phyloP scores from a whole-genome alignment of 2,113 vertebrate genomes.

The Pantherophis guttatus region DNA sequence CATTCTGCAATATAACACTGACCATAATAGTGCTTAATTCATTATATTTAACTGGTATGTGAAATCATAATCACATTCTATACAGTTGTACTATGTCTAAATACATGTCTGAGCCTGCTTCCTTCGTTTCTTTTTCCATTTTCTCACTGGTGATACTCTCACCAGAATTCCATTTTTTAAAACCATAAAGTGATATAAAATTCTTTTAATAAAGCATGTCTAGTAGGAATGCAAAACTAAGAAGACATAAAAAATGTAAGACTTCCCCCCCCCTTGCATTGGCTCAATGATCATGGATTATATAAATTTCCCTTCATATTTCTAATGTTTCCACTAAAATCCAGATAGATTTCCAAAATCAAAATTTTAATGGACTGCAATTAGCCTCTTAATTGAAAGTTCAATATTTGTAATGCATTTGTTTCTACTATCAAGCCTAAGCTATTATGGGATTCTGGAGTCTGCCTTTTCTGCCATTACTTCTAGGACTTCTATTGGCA shows the following conservation, averaged over 20 bases:
- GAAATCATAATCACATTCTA: background rate
- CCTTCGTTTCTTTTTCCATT: background rate
- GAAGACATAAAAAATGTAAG: background rate
- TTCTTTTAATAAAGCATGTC: background rate
- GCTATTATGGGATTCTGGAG: background rate
- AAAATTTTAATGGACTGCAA: background rate
- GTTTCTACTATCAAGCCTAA: background rate
- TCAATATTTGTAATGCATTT: background rate
- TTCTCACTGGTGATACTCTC: background rate
- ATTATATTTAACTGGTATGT: background rate
- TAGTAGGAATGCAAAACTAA: background rate
- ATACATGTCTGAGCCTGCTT: background rate
- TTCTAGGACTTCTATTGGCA: background rate
- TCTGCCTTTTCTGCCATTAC: background rate
- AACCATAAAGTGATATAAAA: background rate
- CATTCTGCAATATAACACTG: background rate
- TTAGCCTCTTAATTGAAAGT: background rate
- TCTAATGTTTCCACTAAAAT: background rate
- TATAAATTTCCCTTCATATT: background rate
- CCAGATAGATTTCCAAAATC: background rate
- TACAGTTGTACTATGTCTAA: background rate
- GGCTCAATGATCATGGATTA: background rate
- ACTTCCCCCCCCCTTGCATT: background rate
- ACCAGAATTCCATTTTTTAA: background rate
- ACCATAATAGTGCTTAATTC: background rate